These are phyloP conservation scores for Corythaeola cristata DNA, from an alignment of 2,113 vertebrate species.

Conservation along the genomic window DNA sequence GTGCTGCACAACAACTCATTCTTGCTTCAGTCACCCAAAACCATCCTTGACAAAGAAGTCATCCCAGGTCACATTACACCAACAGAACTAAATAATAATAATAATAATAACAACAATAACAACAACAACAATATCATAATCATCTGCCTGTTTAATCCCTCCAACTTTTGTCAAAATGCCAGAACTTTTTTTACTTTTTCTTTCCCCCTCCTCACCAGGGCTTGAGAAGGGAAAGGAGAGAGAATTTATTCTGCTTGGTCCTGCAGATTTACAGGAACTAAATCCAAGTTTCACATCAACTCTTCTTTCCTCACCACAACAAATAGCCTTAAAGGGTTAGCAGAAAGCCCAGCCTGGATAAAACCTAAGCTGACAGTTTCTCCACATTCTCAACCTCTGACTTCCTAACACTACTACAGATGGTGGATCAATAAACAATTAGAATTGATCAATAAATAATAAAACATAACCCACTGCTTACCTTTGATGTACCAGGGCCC, in stretches of 20 bases:
- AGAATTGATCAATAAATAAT: slow-evolving; percentile 88
- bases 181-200: neutral
- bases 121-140: no score
- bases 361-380: slow-evolving; percentile 65
- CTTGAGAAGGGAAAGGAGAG: neutral
- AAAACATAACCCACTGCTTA: slow-evolving; percentile 89
- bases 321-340: neutral
- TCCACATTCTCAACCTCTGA: slow-evolving; percentile 76
- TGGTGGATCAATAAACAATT: slow-evolving; percentile 89
- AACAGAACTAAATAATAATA: neutral
- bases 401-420: slow-evolving; percentile 81
- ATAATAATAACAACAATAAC: neutral
- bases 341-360: slow-evolving; percentile 29
- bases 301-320: neutral
- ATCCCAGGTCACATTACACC: neutral
- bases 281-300: slow-evolving; percentile 22
- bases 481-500: slow-evolving; percentile 99
- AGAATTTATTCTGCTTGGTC: neutral
- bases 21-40: neutral
- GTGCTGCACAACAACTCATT: neutral
- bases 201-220: neutral
- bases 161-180: neutral
- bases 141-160: neutral
- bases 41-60: neutral
- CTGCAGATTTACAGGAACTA: neutral